Evolutionary conservation across 1,140 invertebrate genomes (phyloP).

Genomic region (Hirudo medicinalis): DNA sequence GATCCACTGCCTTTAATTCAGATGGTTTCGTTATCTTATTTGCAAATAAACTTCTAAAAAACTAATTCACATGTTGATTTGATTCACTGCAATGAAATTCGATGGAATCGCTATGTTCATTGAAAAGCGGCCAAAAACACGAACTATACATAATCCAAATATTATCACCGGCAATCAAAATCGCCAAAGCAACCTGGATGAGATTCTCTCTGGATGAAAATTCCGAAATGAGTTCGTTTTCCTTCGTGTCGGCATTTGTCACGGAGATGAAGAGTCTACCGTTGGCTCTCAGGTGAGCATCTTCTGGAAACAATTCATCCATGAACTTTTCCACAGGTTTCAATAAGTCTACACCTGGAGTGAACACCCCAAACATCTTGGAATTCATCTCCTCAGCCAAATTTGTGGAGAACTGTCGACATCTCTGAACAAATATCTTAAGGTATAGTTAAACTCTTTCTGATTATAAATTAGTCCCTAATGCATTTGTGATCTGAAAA

Average conservation of each 20-base stretch:
- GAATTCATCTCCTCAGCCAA: not conserved
- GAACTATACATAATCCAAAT: not conserved
- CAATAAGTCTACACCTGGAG: not conserved
- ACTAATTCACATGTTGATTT: too few relatives aligned
- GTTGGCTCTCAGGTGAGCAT: conserved; percentile 4
- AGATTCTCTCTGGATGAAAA: conserved; percentile 30
- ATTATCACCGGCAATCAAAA: too few relatives aligned
- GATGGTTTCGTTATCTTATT: not conserved
- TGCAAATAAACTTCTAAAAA: not conserved
- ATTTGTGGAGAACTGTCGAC: not conserved
- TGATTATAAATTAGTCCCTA: not conserved
- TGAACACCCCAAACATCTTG: conserved; percentile 7
- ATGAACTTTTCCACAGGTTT: not conserved
- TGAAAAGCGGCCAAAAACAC: not conserved
- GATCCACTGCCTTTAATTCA: not conserved
- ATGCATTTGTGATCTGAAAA: not conserved
- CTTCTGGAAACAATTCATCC: not conserved
- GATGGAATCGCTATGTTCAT: not conserved
- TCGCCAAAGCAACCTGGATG: conserved; percentile 28
- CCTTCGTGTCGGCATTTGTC: conserved; percentile 28
- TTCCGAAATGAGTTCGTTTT: conserved; percentile 30
- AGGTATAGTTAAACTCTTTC: not conserved
- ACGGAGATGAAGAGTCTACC: conserved; percentile 12
- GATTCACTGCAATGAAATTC: too few relatives aligned
- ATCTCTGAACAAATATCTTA: not conserved